Conservation (phyloP, 2,797 vertebrate species). For the Myripristis murdjan region DNA sequence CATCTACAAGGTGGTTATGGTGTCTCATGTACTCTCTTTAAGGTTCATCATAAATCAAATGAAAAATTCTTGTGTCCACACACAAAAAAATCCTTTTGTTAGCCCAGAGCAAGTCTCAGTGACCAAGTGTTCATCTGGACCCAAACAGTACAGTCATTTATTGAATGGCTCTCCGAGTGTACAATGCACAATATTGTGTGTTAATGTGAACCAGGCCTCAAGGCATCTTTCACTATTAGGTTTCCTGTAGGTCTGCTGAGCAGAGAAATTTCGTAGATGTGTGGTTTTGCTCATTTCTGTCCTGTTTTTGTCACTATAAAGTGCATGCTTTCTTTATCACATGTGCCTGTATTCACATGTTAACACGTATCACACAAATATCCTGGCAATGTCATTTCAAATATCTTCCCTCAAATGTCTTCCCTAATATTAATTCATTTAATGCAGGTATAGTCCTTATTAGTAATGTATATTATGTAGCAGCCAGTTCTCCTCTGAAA, state of each 20-base stretch:
- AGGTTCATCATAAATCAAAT: constrained; percentile 52
- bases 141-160: too few relatives aligned
- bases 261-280: constrained; percentile 48
- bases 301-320: constrained; percentile 19
- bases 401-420: neutral
- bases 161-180: too few relatives aligned
- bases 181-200: too few relatives aligned
- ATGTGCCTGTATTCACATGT: too few relatives aligned
- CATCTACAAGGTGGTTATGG: too few relatives aligned
- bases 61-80: constrained; percentile 17
- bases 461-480: neutral
- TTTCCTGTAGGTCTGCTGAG: constrained; percentile 22
- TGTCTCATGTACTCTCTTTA: neutral
- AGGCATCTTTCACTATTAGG: neutral
- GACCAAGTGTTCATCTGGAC: too few relatives aligned
- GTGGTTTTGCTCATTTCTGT: constrained; percentile 45
- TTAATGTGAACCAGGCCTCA: too few relatives aligned
- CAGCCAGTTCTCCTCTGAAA: constrained; percentile 40
- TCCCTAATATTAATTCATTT: neutral
- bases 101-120: constrained; percentile 5
- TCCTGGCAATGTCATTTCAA: too few relatives aligned
- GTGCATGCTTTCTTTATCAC: neutral
- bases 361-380: too few relatives aligned
- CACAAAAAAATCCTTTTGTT: constrained; percentile 34
- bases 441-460: neutral